phyloP scores from a whole-genome alignment of 2,888 invertebrate genomes.

The Autographa gamma region DNA sequence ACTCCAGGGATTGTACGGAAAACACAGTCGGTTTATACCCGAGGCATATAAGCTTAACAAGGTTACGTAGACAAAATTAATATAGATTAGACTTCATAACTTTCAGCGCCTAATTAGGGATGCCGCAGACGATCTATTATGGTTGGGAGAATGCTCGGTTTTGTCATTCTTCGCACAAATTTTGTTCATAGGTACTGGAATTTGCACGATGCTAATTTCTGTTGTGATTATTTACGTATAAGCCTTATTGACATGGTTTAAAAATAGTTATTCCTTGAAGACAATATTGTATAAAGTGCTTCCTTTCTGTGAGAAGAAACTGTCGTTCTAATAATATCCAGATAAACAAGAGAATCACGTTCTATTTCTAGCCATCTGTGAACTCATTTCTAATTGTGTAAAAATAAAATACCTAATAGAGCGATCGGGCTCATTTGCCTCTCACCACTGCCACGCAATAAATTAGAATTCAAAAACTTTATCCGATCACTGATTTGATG shows the following conservation, averaged over 20 bases:
- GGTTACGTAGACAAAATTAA: constrained; percentile 43
- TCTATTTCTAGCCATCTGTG: neutral
- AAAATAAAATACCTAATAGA: constrained; percentile 14
- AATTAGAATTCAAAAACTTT: constrained; percentile 55
- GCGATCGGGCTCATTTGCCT: constrained; percentile 10
- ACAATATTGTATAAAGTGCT: neutral
- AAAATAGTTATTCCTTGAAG: neutral
- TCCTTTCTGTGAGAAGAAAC: too few species aligned
- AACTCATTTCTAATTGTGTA: neutral
- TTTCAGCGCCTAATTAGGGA: constrained; percentile 40
- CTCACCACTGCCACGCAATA: constrained; percentile 32
- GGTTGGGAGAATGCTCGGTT: neutral
- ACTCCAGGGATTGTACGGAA: constrained; percentile 38
- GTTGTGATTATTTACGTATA: neutral
- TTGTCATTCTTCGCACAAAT: neutral
- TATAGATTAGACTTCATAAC: constrained; percentile 51
- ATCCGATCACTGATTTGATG: constrained; percentile 69
- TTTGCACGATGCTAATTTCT: neutral
- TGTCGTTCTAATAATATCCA: too few species aligned
- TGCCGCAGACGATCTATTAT: constrained; percentile 32
- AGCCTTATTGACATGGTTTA: neutral
- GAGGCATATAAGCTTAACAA: constrained; percentile 41
- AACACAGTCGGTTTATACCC: constrained; percentile 51
- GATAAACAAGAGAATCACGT: too few species aligned
- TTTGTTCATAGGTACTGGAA: neutral